phyloP scores from a whole-genome alignment of 2,888 invertebrate species.

The Rotaria magnacalcarata region DNA sequence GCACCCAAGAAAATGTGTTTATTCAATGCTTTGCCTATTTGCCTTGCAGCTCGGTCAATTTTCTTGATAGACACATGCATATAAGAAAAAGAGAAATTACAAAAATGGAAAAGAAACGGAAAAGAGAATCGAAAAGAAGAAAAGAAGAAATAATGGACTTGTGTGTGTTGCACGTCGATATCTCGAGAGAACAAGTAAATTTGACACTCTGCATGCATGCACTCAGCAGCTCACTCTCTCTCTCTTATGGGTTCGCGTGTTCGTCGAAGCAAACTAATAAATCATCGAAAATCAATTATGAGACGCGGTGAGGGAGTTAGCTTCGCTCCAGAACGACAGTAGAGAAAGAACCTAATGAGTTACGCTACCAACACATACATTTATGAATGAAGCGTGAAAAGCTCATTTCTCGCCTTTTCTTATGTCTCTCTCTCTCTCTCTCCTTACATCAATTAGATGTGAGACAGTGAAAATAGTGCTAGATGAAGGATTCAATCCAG shows the following conservation, averaged over 20 bases:
- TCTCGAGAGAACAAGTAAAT: conserved; percentile 21
- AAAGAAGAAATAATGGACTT: conserved; percentile 11
- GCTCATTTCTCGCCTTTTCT: neutral
- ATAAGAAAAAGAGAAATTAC: neutral
- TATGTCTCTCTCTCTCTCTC: neutral
- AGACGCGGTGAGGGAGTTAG: conserved; percentile 2
- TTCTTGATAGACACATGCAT: conserved; percentile 11
- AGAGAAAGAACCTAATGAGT: neutral
- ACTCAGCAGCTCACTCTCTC: conserved; percentile 1
- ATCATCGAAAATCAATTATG: conserved; percentile 10
- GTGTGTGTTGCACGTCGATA: neutral
- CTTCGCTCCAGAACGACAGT: neutral
- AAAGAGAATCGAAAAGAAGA: conserved; percentile 17
- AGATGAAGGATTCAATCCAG: conserved; percentile 11
- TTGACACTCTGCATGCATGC: conserved; percentile 20
- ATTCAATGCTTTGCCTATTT: conserved; percentile 22
- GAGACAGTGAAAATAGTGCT: neutral
- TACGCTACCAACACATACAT: neutral
- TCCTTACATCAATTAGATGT: neutral
- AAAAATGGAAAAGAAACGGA: conserved; percentile 6
- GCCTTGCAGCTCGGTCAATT: conserved; percentile 12
- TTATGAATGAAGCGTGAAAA: conserved; percentile 23
- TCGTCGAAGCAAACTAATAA: conserved; percentile 17
- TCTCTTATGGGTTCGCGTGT: conserved; percentile 2
- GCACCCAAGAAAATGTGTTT: conserved; percentile 21